These are phyloP conservation scores for Channa maculata DNA, from an alignment of 2,113 vertebrate species.

Conservation along the genomic window DNA sequence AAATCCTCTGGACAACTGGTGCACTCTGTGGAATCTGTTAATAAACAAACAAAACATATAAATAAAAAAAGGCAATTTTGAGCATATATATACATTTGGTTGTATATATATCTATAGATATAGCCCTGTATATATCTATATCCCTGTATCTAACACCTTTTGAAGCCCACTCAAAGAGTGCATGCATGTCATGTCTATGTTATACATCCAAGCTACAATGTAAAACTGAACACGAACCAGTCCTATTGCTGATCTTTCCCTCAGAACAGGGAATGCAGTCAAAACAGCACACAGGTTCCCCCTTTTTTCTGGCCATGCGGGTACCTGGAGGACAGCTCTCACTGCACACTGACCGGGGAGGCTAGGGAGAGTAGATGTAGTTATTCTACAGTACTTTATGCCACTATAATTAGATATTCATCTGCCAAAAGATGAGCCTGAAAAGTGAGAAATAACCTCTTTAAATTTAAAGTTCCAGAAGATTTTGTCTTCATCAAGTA, in stretches of 20 bases:
- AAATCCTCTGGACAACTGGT: slow-evolving; percentile 69
- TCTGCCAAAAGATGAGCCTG: too few relatives aligned
- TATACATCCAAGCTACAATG: neutral
- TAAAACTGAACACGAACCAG: slow-evolving; percentile 63
- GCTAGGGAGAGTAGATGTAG: slow-evolving; percentile 49
- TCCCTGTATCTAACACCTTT: too few relatives aligned
- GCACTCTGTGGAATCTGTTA: slow-evolving; percentile 72
- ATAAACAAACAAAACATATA: neutral
- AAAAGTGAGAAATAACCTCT: slow-evolving; percentile 41
- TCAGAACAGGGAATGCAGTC: slow-evolving; percentile 84
- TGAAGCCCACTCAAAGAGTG: too few relatives aligned
- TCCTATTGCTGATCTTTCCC: slow-evolving; percentile 77
- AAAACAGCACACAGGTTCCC: slow-evolving; percentile 84
- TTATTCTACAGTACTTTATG: neutral
- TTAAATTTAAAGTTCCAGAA: slow-evolving; percentile 71
- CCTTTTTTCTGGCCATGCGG: slow-evolving; percentile 76
- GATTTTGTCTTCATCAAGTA: slow-evolving; percentile 67
- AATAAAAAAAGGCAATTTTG: too few relatives aligned
- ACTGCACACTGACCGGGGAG: slow-evolving; percentile 80
- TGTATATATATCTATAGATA: too few relatives aligned
- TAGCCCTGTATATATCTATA: too few relatives aligned
- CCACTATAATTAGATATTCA: neutral
- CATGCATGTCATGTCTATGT: too few relatives aligned
- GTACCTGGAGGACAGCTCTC: slow-evolving; percentile 81
- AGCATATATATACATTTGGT: too few relatives aligned